Evolutionary conservation across 2,797 vertebrate genomes (phyloP).

Genomic region (Molossus alvarezi): DNA sequence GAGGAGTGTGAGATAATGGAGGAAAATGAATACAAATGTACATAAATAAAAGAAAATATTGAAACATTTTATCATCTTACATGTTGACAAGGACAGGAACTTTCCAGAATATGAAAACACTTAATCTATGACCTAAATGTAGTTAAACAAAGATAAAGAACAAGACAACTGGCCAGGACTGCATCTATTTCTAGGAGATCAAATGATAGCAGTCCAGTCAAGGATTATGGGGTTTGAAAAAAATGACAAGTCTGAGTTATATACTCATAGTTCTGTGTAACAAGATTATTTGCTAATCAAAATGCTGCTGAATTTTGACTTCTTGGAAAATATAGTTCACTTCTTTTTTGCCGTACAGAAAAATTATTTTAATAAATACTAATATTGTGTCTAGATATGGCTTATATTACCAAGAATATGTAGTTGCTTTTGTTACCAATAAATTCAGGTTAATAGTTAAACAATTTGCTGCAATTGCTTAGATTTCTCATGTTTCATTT

Average conservation of each 20-base stretch:
- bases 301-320: slow-evolving; percentile 54
- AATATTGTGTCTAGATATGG: slow-evolving; percentile 70
- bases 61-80: background rate
- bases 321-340: slow-evolving; percentile 44
- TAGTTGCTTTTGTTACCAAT: slow-evolving; percentile 83
- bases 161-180: background rate
- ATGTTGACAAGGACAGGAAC: background rate
- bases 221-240: background rate
- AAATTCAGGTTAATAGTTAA: slow-evolving; percentile 80
- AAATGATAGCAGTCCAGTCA: background rate
- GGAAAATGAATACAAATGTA: slow-evolving; percentile 33
- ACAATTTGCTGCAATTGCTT: slow-evolving; percentile 72
- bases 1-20: background rate
- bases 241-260: slow-evolving; percentile 19
- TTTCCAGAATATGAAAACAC: background rate
- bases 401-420: slow-evolving; percentile 71
- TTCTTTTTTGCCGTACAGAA: slow-evolving; percentile 52
- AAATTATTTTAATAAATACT: slow-evolving; percentile 79
- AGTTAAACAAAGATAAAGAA: background rate
- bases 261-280: background rate
- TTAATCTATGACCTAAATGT: background rate
- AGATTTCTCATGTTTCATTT: slow-evolving; percentile 80
- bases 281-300: slow-evolving; percentile 55
- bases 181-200: background rate
- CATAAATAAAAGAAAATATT: slow-evolving; percentile 30